A percentile compares a stretch with the other conserved stretches of the same genome.
phyloP scores from a whole-genome alignment of 2,797 vertebrate species.

The Diplodus puntazzo region DNA sequence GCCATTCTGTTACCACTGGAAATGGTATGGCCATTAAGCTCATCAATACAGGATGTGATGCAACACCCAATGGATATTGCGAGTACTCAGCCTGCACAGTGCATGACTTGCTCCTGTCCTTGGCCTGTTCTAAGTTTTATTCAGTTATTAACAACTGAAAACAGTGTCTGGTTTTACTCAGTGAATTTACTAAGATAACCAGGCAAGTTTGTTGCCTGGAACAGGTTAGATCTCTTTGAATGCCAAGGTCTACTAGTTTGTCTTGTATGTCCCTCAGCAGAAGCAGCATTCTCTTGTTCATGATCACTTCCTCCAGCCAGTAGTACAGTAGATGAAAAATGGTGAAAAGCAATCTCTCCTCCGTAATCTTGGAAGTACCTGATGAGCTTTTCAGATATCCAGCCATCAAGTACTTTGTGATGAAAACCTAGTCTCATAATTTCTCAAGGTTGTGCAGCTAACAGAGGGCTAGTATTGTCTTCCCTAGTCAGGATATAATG shows the following conservation, averaged over 20 bases:
- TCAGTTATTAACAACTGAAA: not conserved
- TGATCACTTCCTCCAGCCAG: not conserved
- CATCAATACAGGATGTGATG: conserved; percentile 47
- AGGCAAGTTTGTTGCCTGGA: not conserved
- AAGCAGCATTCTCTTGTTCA: conserved; percentile 18
- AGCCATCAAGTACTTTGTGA: conserved; percentile 57
- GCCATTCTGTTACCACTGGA: not conserved
- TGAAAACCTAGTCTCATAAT: conserved; percentile 62
- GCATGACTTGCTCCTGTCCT: not conserved
- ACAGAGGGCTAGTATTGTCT: conserved; percentile 59
- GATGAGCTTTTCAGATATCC: conserved; percentile 32
- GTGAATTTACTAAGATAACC: not conserved
- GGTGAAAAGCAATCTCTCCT: conserved; percentile 35
- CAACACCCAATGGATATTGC: not conserved
- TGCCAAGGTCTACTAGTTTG: not conserved
- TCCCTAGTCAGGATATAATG: conserved; percentile 1
- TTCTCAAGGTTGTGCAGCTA: conserved; percentile 54
- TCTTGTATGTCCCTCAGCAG: not conserved
- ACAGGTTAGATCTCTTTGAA: not conserved
- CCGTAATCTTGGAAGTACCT: conserved; percentile 33
- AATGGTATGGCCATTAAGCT: conserved; percentile 21
- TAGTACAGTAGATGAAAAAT: conserved; percentile 34
- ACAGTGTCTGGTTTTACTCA: not conserved
- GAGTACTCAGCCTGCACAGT: not conserved
- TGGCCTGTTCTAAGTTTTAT: not conserved